Evolutionary conservation across 2,888 invertebrate species (phyloP).

Genomic region (Platycheirus albimanus): DNA sequence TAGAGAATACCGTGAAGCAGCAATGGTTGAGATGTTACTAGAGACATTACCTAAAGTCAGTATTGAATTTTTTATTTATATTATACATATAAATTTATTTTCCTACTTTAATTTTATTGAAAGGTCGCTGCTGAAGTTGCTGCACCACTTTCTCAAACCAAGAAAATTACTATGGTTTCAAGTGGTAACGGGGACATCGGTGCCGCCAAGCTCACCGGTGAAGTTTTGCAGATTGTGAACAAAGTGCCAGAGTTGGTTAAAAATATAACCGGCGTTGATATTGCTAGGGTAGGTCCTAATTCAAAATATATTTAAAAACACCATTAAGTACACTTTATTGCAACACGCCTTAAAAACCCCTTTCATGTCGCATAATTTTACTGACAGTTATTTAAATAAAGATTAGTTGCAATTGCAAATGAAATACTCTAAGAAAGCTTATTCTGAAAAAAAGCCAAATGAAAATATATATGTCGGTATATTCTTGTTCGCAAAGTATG

Average conservation of each 20-base stretch:
- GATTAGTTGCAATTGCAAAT: not conserved
- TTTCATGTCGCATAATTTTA: not conserved
- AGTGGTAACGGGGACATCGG: constrained; percentile 96
- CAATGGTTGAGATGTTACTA: constrained; percentile 98
- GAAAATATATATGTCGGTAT: no score
- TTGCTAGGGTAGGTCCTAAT: constrained; percentile 89
- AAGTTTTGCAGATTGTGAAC: constrained; percentile 96
- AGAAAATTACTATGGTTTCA: constrained; percentile 98
- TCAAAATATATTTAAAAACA: constrained; percentile 82
- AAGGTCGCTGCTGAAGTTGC: constrained; percentile 98
- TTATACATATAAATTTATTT: not conserved
- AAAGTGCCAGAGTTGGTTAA: constrained; percentile 96
- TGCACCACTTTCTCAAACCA: constrained; percentile 95
- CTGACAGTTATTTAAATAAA: not conserved
- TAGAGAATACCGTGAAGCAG: constrained; percentile 97
- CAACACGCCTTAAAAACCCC: constrained; percentile 5
- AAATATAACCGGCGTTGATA: constrained; percentile 96
- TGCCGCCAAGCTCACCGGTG: constrained; percentile 96
- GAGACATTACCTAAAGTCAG: constrained; percentile 96
- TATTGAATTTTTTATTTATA: not conserved
- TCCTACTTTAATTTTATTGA: not conserved
- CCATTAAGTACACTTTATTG: constrained; percentile 4
- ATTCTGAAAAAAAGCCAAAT: no score
- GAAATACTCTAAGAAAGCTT: not conserved
- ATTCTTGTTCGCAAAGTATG: no score